A percentile compares a stretch with the other conserved stretches of the same genome.
Evolutionary conservation across 2,888 invertebrate species (phyloP).

Genomic region (Coleophora deauratella): DNA sequence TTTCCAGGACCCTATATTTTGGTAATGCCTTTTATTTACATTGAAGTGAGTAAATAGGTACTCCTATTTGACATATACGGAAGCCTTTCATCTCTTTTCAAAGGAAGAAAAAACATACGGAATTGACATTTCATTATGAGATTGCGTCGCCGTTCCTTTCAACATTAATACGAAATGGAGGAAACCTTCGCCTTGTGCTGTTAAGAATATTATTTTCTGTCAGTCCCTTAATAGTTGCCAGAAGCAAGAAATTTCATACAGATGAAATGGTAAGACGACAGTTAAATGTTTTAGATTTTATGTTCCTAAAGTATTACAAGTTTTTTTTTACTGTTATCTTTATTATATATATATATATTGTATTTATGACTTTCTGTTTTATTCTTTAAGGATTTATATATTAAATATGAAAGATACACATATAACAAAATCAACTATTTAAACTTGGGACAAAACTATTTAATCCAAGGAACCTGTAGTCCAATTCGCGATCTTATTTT

Average conservation of each 20-base stretch:
- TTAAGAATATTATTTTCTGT: neutral
- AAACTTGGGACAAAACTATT: no score
- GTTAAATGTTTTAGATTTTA: neutral
- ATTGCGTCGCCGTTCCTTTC: neutral
- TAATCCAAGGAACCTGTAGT: no score
- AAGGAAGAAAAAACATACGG: conserved; percentile 30
- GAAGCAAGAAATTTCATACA: neutral
- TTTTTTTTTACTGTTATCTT: no score
- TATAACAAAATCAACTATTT: no score
- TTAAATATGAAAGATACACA: no score
- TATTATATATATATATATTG: no score
- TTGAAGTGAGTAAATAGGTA: neutral
- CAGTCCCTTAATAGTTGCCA: neutral
- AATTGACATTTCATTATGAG: conserved; percentile 34
- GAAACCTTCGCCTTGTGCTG: neutral
- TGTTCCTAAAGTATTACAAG: neutral
- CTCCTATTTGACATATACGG: conserved; percentile 11
- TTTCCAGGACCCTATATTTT: no score
- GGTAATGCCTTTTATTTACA: no score
- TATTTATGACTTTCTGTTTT: no score
- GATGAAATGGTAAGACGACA: neutral
- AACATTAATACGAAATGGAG: neutral
- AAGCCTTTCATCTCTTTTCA: conserved; percentile 31
- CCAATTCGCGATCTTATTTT: no score
- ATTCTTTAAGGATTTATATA: no score